Percentiles rank a stretch among this genome's conserved stretches.
Evolutionary conservation across 2,113 vertebrate species (phyloP).

Genomic region (Sula dactylatra): DNA sequence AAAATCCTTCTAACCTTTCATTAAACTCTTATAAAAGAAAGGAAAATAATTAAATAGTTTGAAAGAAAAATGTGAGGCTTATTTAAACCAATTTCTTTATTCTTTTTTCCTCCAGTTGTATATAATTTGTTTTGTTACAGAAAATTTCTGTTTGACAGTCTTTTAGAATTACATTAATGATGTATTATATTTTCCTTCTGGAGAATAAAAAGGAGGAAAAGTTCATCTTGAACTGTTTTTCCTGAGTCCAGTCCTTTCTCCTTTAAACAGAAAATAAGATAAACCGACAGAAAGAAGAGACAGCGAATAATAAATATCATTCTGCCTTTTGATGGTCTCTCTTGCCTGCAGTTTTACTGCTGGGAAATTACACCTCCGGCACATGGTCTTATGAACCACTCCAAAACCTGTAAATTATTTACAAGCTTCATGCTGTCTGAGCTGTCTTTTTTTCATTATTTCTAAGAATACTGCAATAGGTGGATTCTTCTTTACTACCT

Average conservation of each 20-base stretch:
- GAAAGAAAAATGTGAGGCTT: not conserved
- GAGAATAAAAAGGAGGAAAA: not conserved
- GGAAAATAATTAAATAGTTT: not conserved
- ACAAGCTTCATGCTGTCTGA: not conserved
- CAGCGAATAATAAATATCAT: constrained; percentile 7
- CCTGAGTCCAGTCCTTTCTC: not conserved
- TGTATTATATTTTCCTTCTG: not conserved
- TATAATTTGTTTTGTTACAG: not conserved
- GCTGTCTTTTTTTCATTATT: not conserved
- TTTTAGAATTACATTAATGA: not conserved
- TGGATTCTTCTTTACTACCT: not conserved
- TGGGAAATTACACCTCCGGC: not conserved
- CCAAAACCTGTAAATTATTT: constrained; percentile 39
- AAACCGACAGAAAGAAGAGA: not conserved
- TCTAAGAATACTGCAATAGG: not conserved
- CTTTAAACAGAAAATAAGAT: constrained; percentile 6
- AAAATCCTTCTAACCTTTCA: not conserved
- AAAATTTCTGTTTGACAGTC: not conserved
- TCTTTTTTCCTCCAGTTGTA: not conserved
- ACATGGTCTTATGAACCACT: not conserved
- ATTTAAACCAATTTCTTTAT: not conserved
- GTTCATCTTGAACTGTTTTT: not conserved
- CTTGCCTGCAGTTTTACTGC: not conserved
- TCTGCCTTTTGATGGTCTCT: not conserved
- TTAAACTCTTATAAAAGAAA: not conserved